Conservation (phyloP, 1,140 invertebrate species). For the Cephus cinctus region DNA sequence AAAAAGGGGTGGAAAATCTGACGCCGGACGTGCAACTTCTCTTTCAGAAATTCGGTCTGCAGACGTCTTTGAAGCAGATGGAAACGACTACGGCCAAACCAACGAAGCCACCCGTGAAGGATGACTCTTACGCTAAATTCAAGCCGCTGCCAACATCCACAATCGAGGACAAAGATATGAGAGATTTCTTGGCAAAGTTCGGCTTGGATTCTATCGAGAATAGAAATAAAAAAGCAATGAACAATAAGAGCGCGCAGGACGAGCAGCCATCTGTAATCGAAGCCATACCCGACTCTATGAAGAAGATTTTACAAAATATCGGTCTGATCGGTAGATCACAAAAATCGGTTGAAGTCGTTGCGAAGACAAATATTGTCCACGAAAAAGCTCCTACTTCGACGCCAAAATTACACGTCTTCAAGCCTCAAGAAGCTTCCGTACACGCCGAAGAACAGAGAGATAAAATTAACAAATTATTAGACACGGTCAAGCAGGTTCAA, state of each 20-base stretch:
- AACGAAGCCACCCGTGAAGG: conserved; percentile 33
- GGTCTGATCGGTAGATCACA: conserved; percentile 43
- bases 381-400: conserved; percentile 13
- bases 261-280: conserved; percentile 43
- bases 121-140: conserved; percentile 59
- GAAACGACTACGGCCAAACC: conserved; percentile 27
- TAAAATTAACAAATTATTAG: conserved; percentile 52
- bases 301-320: conserved; percentile 55
- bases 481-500: conserved; percentile 52
- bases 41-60: conserved; percentile 48
- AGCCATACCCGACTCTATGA: conserved; percentile 55
- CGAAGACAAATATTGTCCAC: not conserved
- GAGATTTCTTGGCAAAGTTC: conserved; percentile 58
- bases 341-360: conserved; percentile 3
- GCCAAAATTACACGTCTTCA: conserved; percentile 49
- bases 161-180: conserved; percentile 57
- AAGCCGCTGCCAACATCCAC: conserved; percentile 59
- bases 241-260: conserved; percentile 21
- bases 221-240: conserved; percentile 44
- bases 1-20: conserved; percentile 42
- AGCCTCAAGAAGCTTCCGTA: conserved; percentile 45
- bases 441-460: conserved; percentile 41
- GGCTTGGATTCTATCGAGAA: conserved; percentile 49
- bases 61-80: conserved; percentile 25
- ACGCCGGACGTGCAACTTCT: conserved; percentile 46